Evolutionary conservation across 2,797 vertebrate genomes (phyloP).

Genomic region (Sternarchorhynchus goeldii): DNA sequence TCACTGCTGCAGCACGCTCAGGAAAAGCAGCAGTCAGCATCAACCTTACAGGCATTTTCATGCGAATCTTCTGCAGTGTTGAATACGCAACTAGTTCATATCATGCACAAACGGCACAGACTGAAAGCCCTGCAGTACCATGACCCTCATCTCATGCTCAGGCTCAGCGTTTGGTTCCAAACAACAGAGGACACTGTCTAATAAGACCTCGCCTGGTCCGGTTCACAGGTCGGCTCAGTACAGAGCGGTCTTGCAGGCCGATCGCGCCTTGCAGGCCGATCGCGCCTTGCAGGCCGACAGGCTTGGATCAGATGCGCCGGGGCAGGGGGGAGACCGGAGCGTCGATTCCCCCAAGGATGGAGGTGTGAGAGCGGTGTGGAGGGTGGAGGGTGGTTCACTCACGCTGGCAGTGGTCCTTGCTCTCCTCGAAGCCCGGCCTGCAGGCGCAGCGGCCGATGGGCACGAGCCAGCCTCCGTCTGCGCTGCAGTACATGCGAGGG

Average conservation of each 20-base stretch:
- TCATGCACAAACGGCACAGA: background rate
- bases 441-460: conserved; percentile 84
- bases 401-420: conserved; percentile 81
- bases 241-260: too few species aligned
- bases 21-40: background rate
- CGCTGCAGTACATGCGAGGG: conserved; percentile 86
- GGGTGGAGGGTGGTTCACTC: conserved; percentile 60
- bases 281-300: too few species aligned
- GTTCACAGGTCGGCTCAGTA: too few species aligned
- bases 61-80: background rate
- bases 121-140: background rate
- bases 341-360: too few species aligned
- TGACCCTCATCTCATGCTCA: background rate
- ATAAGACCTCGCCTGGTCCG: too few species aligned
- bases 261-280: too few species aligned
- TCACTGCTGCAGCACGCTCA: conserved; percentile 25
- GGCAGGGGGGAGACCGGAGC: too few species aligned
- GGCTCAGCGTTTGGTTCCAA: background rate
- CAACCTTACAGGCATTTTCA: conserved; percentile 6
- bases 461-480: conserved; percentile 85
- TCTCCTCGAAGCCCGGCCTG: conserved; percentile 82
- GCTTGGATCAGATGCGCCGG: too few species aligned
- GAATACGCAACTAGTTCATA: background rate
- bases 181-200: too few species aligned
- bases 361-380: too few species aligned